Base-by-base conservation (phyloP, 2,113 vertebrate genomes). In the Trichomycterus rosablanca region DNA sequence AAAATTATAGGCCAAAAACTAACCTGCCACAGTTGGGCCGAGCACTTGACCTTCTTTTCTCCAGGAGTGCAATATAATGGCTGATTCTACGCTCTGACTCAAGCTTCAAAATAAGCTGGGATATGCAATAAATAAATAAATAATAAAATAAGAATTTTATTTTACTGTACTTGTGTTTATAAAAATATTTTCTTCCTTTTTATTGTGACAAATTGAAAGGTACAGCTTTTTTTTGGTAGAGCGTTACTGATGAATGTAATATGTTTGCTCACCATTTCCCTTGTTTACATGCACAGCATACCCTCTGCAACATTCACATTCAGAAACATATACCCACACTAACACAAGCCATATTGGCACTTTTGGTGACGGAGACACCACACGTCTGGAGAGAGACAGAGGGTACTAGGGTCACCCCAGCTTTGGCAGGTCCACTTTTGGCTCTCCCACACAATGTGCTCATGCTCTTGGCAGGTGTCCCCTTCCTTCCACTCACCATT, bases 381-480 rank as follows among this genome's bases (percentile, higher is more conserved):
- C 37, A 60, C 0, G 67, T 80, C 69, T 49, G 52, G 72, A 70
- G 67, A 67, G 23, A 63, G 20, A 61, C 20, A 61, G 54, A 49
- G 73, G 20, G 5, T 65, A 72, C 73, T 59, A 51, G 76, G 76
- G 76, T 82, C 80, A 79, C 68, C 68, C n/a, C 75, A 52, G 72
- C 59, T 51, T 78, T 82, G 82, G 78, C 81, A 83, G 72, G 75
- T 63, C 66, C 59, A 51, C n/a, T 58, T 58, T 79, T 51, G 16
- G 49, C 67, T 80, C 75, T 44, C 20, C 22, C 48, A 12, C 72
- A 59, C 67, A 75, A 66, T 80, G 70, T 63, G 65, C 72, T 80
- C 45, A 22, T 74, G 69, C 58, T 72, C 63, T 75, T 82, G 81
- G 83, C 84, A 81, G 76, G 69, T 74, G 76, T 67, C 30, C 57